These are phyloP conservation scores for Ursus arctos DNA, from an alignment of 2,113 vertebrate species.

Conservation along the genomic window DNA sequence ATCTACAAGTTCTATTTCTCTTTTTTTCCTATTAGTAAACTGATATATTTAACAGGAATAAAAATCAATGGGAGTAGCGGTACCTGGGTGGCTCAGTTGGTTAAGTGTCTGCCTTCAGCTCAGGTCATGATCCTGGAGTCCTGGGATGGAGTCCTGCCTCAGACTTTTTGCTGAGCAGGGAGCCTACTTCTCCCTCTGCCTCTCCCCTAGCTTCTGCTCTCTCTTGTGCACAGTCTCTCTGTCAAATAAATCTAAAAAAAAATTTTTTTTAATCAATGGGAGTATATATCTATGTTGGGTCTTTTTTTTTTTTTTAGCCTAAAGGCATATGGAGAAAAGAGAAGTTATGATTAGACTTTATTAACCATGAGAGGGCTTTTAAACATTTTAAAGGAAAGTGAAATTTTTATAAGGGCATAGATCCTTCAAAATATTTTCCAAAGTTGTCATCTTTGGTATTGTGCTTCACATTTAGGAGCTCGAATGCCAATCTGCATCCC, in stretches of 20 bases:
- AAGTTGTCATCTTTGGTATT: neutral
- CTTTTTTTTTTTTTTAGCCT: constrained; percentile 18
- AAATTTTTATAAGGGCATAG: neutral
- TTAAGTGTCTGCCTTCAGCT: neutral
- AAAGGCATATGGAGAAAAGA: neutral
- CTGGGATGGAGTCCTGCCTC: neutral
- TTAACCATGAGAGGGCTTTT: neutral
- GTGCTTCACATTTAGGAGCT: constrained; percentile 2
- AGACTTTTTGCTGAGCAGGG: neutral
- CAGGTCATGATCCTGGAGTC: neutral
- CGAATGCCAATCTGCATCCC: neutral
- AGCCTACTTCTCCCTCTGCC: neutral
- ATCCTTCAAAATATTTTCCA: constrained; percentile 46
- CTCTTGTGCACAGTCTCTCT: neutral
- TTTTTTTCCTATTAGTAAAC: constrained; percentile 29
- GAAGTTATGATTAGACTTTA: constrained; percentile 24
- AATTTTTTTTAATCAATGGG: neutral
- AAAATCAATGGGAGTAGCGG: neutral
- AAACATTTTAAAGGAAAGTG: constrained; percentile 30
- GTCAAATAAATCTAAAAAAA: neutral
- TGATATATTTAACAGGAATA: neutral
- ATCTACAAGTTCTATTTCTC: neutral
- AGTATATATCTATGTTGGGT: neutral
- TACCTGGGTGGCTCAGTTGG: neutral
- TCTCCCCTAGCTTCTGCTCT: neutral